A percentile compares a stretch with the other conserved stretches of the same genome.
phyloP scores from a whole-genome alignment of 2,888 invertebrate genomes.

The Anticlea derivata region DNA sequence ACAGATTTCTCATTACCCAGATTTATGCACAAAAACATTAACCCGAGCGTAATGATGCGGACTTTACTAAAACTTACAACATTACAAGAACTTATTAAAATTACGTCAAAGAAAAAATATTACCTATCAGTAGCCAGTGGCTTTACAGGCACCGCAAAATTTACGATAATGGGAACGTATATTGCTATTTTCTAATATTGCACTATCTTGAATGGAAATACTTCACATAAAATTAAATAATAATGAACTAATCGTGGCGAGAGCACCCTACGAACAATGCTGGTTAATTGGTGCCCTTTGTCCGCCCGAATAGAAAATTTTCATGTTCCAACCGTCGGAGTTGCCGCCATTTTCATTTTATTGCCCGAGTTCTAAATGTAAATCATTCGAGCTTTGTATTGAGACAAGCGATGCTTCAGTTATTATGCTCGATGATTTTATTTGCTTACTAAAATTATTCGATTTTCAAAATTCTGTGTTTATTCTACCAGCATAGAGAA shows the following conservation, averaged over 20 bases:
- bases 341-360: slow-evolving; percentile 70
- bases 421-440: slow-evolving; percentile 35
- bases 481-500: no score
- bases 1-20: slow-evolving; percentile 13
- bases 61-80: slow-evolving; percentile 16
- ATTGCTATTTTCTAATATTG: slow-evolving; percentile 26
- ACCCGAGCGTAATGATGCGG: slow-evolving; percentile 1
- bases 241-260: slow-evolving; percentile 74
- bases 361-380: slow-evolving; percentile 72
- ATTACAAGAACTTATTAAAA: slow-evolving; percentile 25
- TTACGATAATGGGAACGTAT: slow-evolving; percentile 23
- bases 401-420: slow-evolving; percentile 50
- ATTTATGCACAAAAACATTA: slow-evolving; percentile 21
- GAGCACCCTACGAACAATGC: slow-evolving; percentile 68
- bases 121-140: slow-evolving; percentile 10
- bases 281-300: slow-evolving; percentile 80
- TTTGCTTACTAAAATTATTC: slow-evolving; percentile 12
- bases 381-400: slow-evolving; percentile 69
- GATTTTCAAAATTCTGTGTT: not conserved
- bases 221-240: slow-evolving; percentile 76
- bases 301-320: slow-evolving; percentile 77
- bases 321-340: slow-evolving; percentile 70
- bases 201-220: slow-evolving; percentile 37
- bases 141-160: slow-evolving; percentile 19
- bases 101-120: slow-evolving; percentile 30